Conservation (phyloP, 2,113 vertebrate species). For the Chloropsis hardwickii region DNA sequence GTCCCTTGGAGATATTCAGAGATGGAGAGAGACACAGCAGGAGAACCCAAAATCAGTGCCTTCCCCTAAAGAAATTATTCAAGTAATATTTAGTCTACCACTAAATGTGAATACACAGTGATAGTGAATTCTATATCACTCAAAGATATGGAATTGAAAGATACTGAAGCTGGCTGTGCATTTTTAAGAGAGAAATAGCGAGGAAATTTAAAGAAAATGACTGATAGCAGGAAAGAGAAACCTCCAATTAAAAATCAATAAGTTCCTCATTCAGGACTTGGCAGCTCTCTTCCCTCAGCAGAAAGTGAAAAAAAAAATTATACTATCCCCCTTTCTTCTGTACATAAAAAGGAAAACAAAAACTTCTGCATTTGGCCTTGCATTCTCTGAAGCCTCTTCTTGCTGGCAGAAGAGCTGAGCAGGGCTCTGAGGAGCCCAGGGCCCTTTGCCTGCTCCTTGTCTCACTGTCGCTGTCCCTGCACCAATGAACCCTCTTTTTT, state of each 20-base stretch:
- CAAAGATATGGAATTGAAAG: neutral
- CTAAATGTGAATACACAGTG: neutral
- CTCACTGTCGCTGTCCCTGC: neutral
- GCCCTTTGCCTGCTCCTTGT: neutral
- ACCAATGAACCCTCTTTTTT: neutral
- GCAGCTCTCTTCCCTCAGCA: neutral
- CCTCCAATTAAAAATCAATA: neutral
- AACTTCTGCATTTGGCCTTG: accelerated
- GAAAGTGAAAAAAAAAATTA: neutral
- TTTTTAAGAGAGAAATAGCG: neutral
- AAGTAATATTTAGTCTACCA: neutral
- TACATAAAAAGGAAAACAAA: neutral
- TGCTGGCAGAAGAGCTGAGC: neutral
- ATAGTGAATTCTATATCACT: neutral
- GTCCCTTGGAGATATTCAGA: neutral
- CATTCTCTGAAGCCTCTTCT: neutral
- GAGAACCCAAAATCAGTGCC: neutral
- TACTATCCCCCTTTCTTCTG: neutral
- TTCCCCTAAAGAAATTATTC: neutral
- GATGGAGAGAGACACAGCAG: neutral
- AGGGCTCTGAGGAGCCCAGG: accelerated
- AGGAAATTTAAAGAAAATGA: neutral
- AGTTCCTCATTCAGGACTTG: neutral
- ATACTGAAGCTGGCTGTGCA: neutral
- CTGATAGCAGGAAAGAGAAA: neutral